These are phyloP conservation scores for Lathronympha strigana DNA, from an alignment of 2,888 invertebrate genomes.

Conservation along the genomic window DNA sequence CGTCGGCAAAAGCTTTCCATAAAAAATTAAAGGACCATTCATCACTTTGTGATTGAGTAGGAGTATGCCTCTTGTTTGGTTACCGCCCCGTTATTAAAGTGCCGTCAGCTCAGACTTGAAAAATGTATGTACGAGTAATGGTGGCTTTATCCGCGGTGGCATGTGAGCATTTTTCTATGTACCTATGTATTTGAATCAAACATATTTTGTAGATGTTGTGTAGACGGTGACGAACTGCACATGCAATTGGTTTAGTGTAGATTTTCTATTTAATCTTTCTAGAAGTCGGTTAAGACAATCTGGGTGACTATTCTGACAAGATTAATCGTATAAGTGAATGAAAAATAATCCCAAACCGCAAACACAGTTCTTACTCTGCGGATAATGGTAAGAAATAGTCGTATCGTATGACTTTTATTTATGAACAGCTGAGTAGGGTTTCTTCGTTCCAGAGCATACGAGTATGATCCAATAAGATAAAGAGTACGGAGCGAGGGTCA, in stretches of 20 bases:
- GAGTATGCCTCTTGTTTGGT: conserved; percentile 9
- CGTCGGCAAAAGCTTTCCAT: not conserved
- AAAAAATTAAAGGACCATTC: conserved; percentile 3
- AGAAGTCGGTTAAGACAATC: too few species aligned
- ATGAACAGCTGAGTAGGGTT: not conserved
- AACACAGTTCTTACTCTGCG: not conserved
- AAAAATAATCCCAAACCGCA: not conserved
- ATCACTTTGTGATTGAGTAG: conserved; percentile 14
- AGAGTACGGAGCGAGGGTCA: too few species aligned
- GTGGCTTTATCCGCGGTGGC: too few species aligned
- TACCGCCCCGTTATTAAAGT: not conserved
- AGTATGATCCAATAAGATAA: not conserved
- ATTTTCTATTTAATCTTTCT: too few species aligned
- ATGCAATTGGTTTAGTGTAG: too few species aligned
- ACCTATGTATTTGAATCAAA: too few species aligned
- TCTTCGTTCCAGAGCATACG: not conserved
- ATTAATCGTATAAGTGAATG: not conserved
- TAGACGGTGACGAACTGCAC: too few species aligned
- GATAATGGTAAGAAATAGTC: not conserved
- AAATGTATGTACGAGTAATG: too few species aligned
- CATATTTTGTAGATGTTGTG: too few species aligned
- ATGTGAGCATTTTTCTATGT: too few species aligned
- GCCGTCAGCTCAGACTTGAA: too few species aligned
- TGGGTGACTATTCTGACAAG: too few species aligned
- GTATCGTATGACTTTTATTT: not conserved